Percentiles rank a stretch among this genome's conserved stretches.
Conservation (phyloP, 2,797 vertebrate genomes). For the Oreonectes daqikongensis region DNA sequence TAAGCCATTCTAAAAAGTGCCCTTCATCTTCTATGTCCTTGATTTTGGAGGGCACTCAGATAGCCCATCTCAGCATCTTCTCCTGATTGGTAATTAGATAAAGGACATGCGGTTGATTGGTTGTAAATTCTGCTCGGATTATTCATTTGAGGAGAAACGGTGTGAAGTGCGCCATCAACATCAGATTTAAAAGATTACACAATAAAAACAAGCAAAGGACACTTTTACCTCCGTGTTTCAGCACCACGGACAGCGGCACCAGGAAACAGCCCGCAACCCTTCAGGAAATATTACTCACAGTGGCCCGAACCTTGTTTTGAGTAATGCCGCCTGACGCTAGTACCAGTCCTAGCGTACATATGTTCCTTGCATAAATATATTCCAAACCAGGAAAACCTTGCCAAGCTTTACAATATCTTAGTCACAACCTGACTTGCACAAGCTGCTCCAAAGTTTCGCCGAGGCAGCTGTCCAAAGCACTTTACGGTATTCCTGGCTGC, state of each 20-base stretch:
- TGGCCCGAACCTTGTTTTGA: slow-evolving; percentile 28
- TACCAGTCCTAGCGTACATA: slow-evolving; percentile 25
- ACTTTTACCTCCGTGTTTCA: background rate
- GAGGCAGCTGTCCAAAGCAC: slow-evolving; percentile 28
- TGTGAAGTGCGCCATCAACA: slow-evolving; percentile 2
- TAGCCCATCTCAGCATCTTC: slow-evolving; percentile 58
- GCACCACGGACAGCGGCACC: background rate
- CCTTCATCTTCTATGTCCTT: slow-evolving; percentile 65
- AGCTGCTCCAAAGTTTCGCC: slow-evolving; percentile 27
- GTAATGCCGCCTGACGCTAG: slow-evolving; percentile 26
- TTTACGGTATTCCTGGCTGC: background rate
- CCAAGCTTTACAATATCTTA: slow-evolving; percentile 31
- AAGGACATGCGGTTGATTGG: slow-evolving; percentile 62
- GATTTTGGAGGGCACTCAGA: slow-evolving; percentile 54
- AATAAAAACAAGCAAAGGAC: background rate
- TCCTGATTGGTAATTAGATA: slow-evolving; percentile 66
- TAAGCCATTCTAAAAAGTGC: slow-evolving; percentile 64
- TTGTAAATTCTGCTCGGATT: slow-evolving; percentile 15
- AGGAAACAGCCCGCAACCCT: slow-evolving; percentile 20
- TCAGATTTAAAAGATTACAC: background rate
- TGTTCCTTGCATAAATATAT: slow-evolving; percentile 38
- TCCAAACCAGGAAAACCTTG: slow-evolving; percentile 17
- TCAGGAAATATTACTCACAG: slow-evolving; percentile 19
- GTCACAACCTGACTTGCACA: slow-evolving; percentile 30
- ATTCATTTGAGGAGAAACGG: slow-evolving; percentile 10